Evolutionary conservation across 2,113 vertebrate species (phyloP).

Genomic region (Sminthopsis crassicaudata): DNA sequence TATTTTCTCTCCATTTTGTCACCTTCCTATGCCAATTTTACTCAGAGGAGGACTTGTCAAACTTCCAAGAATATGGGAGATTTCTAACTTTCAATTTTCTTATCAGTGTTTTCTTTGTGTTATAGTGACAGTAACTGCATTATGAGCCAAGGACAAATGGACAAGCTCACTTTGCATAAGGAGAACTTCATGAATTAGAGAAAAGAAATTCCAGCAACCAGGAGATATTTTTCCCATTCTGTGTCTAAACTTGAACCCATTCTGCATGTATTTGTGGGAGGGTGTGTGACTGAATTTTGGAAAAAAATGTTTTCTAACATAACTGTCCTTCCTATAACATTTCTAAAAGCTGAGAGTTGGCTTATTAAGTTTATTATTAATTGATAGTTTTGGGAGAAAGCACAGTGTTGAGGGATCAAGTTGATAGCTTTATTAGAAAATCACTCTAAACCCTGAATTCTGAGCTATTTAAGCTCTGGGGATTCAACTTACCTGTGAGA

Average conservation of each 20-base stretch:
- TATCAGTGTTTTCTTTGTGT: not conserved
- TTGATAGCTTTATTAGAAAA: not conserved
- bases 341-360: not conserved
- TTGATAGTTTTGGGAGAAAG: not conserved
- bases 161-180: not conserved
- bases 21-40: not conserved
- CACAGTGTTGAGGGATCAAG: not conserved
- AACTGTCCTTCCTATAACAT: not conserved
- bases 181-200: not conserved
- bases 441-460: not conserved
- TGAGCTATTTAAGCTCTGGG: not conserved
- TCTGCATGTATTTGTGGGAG: not conserved
- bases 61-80: not conserved
- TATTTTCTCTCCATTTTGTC: not conserved
- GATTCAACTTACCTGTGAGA: not conserved
- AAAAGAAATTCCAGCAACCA: not conserved
- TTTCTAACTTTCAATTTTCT: not conserved
- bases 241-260: not conserved
- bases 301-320: not conserved
- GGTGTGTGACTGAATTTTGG: not conserved
- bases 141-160: not conserved
- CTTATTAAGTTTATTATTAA: not conserved
- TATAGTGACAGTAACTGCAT: not conserved
- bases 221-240: not conserved
- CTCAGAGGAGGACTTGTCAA: not conserved